phyloP scores from a whole-genome alignment of 2,888 invertebrate species.

The Cotesia congregata region DNA sequence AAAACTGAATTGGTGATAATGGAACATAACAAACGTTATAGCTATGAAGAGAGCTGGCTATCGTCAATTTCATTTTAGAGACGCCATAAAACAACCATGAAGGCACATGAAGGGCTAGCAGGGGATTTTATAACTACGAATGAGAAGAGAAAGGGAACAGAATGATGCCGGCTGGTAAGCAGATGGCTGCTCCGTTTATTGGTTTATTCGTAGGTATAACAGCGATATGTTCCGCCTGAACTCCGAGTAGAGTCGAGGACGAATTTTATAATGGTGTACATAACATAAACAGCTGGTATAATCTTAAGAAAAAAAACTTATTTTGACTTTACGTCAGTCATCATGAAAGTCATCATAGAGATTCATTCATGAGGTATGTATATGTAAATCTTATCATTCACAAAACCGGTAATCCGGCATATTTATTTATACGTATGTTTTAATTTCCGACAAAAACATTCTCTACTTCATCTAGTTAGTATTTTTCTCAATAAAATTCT shows the following conservation, averaged over 20 bases:
- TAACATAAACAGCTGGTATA: not conserved
- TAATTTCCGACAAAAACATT: too few species aligned
- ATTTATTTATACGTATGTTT: not conserved
- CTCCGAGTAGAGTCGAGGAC: constrained; percentile 52
- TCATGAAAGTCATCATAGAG: constrained; percentile 37
- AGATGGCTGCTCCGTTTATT: constrained; percentile 70
- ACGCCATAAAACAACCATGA: constrained; percentile 62
- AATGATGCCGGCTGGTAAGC: constrained; percentile 68
- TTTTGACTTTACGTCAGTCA: constrained; percentile 16
- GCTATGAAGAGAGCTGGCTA: constrained; percentile 40
- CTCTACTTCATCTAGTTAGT: too few species aligned
- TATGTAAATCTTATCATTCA: not conserved
- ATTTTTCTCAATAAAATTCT: too few species aligned
- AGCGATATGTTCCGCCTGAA: constrained; percentile 59
- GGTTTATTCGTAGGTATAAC: constrained; percentile 67
- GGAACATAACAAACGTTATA: not conserved
- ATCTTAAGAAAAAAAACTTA: constrained; percentile 15
- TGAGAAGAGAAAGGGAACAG: constrained; percentile 49
- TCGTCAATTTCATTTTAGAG: constrained; percentile 66
- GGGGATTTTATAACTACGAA: constrained; percentile 35
- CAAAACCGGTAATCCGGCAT: not conserved
- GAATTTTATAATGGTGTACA: constrained; percentile 44
- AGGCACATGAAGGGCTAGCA: constrained; percentile 50
- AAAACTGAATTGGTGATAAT: not conserved
- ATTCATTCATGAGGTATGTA: constrained; percentile 53